These are phyloP conservation scores for Onthophagus sagittarius DNA, from an alignment of 2,888 invertebrate genomes.

Conservation along the genomic window DNA sequence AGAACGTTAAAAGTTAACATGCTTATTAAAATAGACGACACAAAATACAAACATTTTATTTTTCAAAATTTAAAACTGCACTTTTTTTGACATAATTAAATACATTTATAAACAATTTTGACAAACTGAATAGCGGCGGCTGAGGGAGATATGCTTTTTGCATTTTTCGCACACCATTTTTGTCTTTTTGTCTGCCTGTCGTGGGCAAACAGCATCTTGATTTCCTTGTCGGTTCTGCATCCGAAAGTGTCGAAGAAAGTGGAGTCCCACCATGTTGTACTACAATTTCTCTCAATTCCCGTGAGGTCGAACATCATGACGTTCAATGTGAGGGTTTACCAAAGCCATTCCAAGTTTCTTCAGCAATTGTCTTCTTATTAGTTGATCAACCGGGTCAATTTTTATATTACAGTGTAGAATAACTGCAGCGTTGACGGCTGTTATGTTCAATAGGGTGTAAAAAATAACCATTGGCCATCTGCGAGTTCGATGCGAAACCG, in stretches of 20 bases:
- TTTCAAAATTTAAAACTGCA: not conserved
- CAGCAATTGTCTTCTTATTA: not conserved
- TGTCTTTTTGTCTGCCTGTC: not conserved
- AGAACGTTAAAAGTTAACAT: not conserved
- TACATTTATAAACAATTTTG: not conserved
- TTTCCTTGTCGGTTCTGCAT: not conserved
- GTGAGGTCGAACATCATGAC: not conserved
- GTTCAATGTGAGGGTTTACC: not conserved
- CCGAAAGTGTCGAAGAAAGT: not conserved
- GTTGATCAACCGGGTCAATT: not conserved
- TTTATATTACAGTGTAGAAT: not conserved
- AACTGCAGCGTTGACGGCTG: conserved; percentile 14
- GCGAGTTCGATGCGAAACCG: conserved; percentile 28
- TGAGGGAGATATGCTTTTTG: not conserved
- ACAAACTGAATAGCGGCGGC: not conserved
- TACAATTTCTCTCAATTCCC: not conserved
- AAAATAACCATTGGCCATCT: conserved; percentile 33
- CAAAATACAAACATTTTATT: not conserved
- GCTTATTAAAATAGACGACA: not conserved
- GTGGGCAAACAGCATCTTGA: not conserved
- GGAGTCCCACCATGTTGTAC: not conserved
- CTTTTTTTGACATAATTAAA: not conserved
- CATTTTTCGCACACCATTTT: not conserved
- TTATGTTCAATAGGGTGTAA: conserved; percentile 26
- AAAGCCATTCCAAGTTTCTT: not conserved